phyloP scores from a whole-genome alignment of 2,113 vertebrate species.

The Sapajus apella region DNA sequence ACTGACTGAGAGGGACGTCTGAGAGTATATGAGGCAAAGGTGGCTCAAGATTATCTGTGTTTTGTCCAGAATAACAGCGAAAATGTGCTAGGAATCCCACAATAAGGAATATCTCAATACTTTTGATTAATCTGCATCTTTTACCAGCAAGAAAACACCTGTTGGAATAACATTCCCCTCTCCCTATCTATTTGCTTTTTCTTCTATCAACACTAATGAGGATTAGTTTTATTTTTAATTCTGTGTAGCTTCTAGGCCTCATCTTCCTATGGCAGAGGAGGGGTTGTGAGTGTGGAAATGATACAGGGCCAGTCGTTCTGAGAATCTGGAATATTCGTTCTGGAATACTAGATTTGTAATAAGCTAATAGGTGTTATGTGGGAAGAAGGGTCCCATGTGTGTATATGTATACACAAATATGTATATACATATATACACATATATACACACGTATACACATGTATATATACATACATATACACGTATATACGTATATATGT shows the following conservation, averaged over 20 bases:
- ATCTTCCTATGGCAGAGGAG: neutral
- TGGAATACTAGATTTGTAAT: neutral
- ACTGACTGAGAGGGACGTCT: neutral
- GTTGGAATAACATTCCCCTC: neutral
- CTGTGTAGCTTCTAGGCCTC: neutral
- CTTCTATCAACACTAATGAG: neutral
- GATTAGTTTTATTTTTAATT: neutral
- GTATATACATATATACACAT: too few relatives aligned
- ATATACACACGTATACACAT: too few relatives aligned
- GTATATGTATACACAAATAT: too few relatives aligned
- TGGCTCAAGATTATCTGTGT: neutral
- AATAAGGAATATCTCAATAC: neutral
- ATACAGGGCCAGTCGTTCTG: neutral
- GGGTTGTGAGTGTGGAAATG: neutral
- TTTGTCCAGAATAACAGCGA: neutral
- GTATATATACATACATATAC: too few relatives aligned
- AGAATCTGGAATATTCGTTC: neutral
- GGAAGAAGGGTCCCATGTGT: neutral
- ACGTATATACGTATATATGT: too few relatives aligned
- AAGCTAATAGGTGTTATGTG: neutral
- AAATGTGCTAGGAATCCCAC: neutral
- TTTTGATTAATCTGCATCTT: neutral
- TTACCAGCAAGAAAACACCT: neutral
- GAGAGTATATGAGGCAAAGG: neutral
- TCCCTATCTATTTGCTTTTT: neutral